Evolutionary conservation across 2,113 vertebrate genomes (phyloP).

Genomic region (Antechinus stuartii): DNA sequence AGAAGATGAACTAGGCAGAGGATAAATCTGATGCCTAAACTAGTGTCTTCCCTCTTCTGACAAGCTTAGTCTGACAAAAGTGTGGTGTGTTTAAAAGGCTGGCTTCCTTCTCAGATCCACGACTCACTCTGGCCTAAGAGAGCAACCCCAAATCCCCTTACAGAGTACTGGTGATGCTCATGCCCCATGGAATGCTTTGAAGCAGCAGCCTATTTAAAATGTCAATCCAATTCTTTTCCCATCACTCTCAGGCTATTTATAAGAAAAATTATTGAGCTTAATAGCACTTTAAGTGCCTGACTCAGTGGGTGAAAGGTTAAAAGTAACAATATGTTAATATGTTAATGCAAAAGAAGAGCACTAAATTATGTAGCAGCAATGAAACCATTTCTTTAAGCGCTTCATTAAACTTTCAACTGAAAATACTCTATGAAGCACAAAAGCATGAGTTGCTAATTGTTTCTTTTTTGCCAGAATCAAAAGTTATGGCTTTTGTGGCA

Average conservation of each 20-base stretch:
- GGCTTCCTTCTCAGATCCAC: neutral
- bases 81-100: neutral
- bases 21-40: neutral
- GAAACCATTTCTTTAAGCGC: neutral
- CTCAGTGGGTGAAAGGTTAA: conserved; percentile 69
- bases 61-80: neutral
- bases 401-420: conserved; percentile 45
- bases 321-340: conserved; percentile 64
- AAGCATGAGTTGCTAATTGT: neutral
- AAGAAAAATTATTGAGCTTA: conserved; percentile 72
- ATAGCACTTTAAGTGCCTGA: conserved; percentile 71
- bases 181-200: conserved; percentile 11
- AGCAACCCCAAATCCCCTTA: conserved; percentile 10
- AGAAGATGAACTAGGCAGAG: neutral
- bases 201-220: conserved; percentile 57
- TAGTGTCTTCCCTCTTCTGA: neutral
- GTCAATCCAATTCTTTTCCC: conserved; percentile 67
- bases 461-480: neutral
- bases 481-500: neutral
- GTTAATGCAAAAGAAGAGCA: conserved; percentile 48
- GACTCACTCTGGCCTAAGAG: neutral
- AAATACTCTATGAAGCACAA: conserved; percentile 33
- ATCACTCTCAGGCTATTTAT: conserved; percentile 66
- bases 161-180: neutral
- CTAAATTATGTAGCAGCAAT: conserved; percentile 47